Conservation (phyloP, 2,113 vertebrate species). For the Natator depressus region DNA sequence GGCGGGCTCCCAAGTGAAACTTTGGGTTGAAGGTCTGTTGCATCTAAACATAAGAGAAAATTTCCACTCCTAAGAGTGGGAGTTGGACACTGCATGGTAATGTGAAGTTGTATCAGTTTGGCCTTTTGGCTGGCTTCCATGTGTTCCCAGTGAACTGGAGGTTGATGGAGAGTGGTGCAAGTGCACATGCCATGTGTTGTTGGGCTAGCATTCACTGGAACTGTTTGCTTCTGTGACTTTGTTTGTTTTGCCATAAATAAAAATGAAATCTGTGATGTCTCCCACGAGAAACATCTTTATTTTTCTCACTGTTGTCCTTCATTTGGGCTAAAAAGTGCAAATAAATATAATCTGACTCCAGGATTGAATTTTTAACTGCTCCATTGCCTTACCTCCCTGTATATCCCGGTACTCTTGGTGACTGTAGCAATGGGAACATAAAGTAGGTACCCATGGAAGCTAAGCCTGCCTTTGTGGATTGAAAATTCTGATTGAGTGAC, state of each 20-base stretch:
- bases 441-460: not conserved
- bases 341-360: not conserved
- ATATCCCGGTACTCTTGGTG: not conserved
- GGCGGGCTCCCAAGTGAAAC: not conserved
- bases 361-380: not conserved
- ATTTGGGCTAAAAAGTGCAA: accelerated
- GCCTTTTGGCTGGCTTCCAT: not conserved
- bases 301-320: constrained; percentile 58
- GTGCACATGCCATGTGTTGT: accelerated
- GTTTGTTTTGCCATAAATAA: not conserved
- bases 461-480: not conserved
- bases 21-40: not conserved
- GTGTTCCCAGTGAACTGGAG: not conserved
- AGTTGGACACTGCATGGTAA: accelerated
- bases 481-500: not conserved
- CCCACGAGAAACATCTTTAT: constrained; percentile 58
- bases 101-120: not conserved
- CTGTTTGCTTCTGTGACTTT: accelerated
- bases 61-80: not conserved
- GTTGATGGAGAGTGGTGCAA: accelerated
- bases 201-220: not conserved
- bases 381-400: not conserved
- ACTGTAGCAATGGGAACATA: not conserved
- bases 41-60: not conserved
- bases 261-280: constrained; percentile 33